These are phyloP conservation scores for Drosophila parabipectinata DNA, from an alignment of 1,140 invertebrate genomes.

Conservation along the genomic window DNA sequence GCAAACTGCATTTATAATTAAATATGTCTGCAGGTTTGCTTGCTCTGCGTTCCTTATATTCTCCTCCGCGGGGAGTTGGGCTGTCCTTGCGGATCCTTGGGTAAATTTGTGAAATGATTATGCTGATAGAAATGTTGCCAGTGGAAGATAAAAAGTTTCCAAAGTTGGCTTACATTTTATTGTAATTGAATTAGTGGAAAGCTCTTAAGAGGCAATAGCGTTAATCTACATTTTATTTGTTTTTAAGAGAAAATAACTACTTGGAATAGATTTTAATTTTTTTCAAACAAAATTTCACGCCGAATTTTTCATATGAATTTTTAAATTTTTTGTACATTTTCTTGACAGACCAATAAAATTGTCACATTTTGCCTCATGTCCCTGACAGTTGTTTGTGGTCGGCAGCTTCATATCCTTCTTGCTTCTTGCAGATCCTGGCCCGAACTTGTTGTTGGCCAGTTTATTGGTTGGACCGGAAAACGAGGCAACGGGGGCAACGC, in stretches of 20 bases:
- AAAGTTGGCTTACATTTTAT: slow-evolving; percentile 7
- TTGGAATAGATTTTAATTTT: background rate
- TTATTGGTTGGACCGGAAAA: slow-evolving; percentile 37
- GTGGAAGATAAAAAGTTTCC: slow-evolving; percentile 32
- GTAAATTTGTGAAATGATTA: slow-evolving; percentile 31
- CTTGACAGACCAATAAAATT: slow-evolving; percentile 70
- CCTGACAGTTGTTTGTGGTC: slow-evolving; percentile 61
- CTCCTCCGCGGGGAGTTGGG: background rate
- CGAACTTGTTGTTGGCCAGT: slow-evolving; percentile 50
- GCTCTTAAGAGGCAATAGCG: background rate
- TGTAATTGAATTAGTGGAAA: slow-evolving; percentile 25
- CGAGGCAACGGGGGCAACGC: slow-evolving; percentile 14
- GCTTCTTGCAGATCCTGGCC: slow-evolving; percentile 22
- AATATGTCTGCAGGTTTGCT: slow-evolving; percentile 58
- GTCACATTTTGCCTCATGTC: slow-evolving; percentile 70
- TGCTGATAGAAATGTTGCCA: slow-evolving; percentile 32
- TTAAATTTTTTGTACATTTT: slow-evolving; percentile 35
- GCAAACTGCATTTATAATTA: slow-evolving; percentile 53
- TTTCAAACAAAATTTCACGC: too few species aligned
- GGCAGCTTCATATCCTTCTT: slow-evolving; percentile 29
- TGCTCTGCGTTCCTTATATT: slow-evolving; percentile 19
- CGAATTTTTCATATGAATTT: background rate
- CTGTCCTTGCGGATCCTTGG: slow-evolving; percentile 1
- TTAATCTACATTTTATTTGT: background rate
- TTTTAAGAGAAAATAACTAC: too few species aligned